Percentiles rank a stretch among this genome's conserved stretches.
phyloP scores from a whole-genome alignment of 92 coral and sea anemone species.

The Parazoanthus darwini region DNA sequence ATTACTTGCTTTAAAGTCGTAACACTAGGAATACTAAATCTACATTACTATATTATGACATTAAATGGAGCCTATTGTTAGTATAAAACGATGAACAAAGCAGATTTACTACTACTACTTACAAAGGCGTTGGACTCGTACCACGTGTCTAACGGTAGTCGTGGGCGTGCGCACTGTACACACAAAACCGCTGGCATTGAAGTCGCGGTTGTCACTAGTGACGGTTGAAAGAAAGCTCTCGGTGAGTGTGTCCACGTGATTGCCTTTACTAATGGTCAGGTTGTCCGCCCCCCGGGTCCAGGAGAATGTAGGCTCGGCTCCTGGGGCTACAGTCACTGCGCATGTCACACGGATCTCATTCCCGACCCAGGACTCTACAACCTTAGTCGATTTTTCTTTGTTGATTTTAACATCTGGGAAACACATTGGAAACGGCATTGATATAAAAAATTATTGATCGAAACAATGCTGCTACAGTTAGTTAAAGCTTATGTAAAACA shows the following conservation, averaged over 20 bases:
- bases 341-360: constrained; percentile 22
- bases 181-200: constrained; percentile 29
- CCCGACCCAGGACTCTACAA: constrained; percentile 32
- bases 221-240: constrained; percentile 7
- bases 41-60: no score
- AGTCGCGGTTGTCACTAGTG: constrained; percentile 22
- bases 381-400: constrained; percentile 10
- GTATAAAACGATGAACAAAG: no score
- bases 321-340: constrained; percentile 10
- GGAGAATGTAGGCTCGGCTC: constrained; percentile 27
- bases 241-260: constrained; percentile 12
- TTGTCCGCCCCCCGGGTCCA: constrained; percentile 40
- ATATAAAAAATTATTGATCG: no score
- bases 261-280: constrained; percentile 28
- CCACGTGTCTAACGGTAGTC: constrained; percentile 32
- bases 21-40: no score
- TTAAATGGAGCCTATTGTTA: no score
- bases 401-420: constrained; percentile 32
- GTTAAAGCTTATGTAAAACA: no score
- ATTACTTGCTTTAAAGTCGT: no score
- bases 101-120: neutral
- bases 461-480: no score
- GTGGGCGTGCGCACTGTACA: constrained; percentile 36
- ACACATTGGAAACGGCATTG: neutral
- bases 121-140: constrained; percentile 27